Base-by-base conservation (phyloP, 1,140 invertebrate species). In the Trypoxylus dichotomus region DNA sequence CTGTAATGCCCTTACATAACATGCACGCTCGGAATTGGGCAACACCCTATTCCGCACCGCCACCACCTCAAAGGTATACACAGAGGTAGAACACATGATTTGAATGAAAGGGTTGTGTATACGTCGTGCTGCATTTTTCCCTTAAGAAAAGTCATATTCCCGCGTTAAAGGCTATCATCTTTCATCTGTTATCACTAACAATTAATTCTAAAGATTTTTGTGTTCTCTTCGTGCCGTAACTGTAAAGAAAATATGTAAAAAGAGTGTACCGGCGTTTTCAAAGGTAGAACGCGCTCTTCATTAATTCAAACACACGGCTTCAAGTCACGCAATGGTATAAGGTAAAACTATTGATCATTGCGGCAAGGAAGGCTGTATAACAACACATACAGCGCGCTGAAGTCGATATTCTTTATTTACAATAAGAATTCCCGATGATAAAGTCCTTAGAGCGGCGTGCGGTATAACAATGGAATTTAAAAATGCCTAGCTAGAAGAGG, bases 301-400 rank as follows among this genome's bases (percentile, higher is more conserved):
- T 63, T 27, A 27, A 63, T 63, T 63, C 21, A 27, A 63, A 63
- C 60, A 63, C 60, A 63, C 60, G 25, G 60, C 21, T 63, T 63
- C 10, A 24, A 19, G 60, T 63, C 60, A 63, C 60, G 60, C 60
- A 63, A 63, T 63, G 60, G 21, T 63, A 63, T 63, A 63, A 63
- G 60, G 60, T 27, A 63, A 63, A 63, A 63, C 60, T 63, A 63
- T 63, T 63, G 60, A 63, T 63, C 60, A 63, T 63, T 63, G 60
- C 60, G 60, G 60, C 21, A 63, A 47, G 43, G 7, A 63, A 13
- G 25, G 21, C 60, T 47, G 15, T 47, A 47, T 47, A 47, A 47
- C 43, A 19, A 24, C 60, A 21, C 60, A 19, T 27, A 63, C 8
- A 27, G 19, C 19, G 25, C 60, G 60, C 10, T 24, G 60, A 19